A percentile compares a stretch with the other conserved stretches of the same genome.
Conservation (phyloP, 2,113 vertebrate species). For the Campylomormyrus numenius region DNA sequence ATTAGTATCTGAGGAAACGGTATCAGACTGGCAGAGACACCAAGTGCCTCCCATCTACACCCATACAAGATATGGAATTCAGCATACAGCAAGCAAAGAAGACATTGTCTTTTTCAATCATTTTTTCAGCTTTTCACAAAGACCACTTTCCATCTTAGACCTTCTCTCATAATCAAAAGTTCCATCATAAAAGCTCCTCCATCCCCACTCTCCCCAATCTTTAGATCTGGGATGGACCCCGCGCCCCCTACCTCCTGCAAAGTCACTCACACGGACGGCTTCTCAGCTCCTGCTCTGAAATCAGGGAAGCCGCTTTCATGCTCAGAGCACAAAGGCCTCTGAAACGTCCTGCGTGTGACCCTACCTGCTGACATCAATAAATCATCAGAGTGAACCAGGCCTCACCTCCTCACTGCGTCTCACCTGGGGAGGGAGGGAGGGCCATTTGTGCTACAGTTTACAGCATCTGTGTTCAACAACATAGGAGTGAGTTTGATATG, state of each 20-base stretch:
- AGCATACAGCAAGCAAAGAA: background rate
- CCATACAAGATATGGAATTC: background rate
- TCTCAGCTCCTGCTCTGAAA: background rate
- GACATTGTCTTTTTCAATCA: background rate
- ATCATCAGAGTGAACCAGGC: background rate
- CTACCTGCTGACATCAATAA: constrained; percentile 13
- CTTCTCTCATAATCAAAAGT: background rate
- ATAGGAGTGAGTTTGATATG: background rate
- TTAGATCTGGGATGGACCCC: background rate
- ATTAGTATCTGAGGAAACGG: background rate
- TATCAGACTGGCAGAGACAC: background rate
- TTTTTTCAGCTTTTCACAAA: background rate
- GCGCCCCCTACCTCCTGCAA: background rate
- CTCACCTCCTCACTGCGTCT: background rate
- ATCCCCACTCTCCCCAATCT: background rate
- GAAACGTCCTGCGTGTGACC: background rate
- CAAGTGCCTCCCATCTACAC: background rate
- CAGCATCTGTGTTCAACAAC: background rate
- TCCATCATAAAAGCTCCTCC: background rate
- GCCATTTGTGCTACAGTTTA: background rate
- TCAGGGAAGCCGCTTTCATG: background rate
- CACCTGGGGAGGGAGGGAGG: background rate
- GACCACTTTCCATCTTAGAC: background rate
- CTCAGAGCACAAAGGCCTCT: background rate
- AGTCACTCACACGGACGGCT: background rate